Base-by-base conservation (phyloP, 2,888 invertebrate species). In the Agrenia bidenticulata region DNA sequence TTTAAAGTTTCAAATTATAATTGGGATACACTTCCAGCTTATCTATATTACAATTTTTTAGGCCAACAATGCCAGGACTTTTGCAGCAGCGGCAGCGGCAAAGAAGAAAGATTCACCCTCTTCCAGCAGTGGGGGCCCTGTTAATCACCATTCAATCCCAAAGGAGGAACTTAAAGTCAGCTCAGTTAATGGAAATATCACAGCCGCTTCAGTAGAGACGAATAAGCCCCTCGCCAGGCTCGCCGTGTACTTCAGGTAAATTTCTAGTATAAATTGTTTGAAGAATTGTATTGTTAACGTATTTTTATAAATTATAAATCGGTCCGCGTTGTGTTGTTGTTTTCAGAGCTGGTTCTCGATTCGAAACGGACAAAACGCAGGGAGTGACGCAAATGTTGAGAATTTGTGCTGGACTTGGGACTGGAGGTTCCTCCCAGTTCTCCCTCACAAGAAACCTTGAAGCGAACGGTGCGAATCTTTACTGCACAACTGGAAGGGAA, bases 341-440 rank as follows among this genome's bases (percentile, higher is more conserved):
- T 58, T 15, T 53, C 72, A 92, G 92, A 77, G 90, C 89, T 80
- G 97, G 98, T 55, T 86, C 94, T 24, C 88, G 97, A 23, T 89
- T 89, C 81, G 97, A 98, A 81, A 85, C 85, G 1, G 83, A 85
- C 53, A 87, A 89, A 1, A 90, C 88, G 69, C 82, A 86, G 74
- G 98, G 98, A 41, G 83, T 88, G 0, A 82, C 89, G 1, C 96
- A 97, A 80, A 81, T 89, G 57, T 80, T 97, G 27, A 86, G 97
- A 55, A 84, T 88, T 66, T 85, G 88, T 63, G 88, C 92, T 51
- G 90, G 92, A n/a, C 82, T 92, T 61, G 85, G 88, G 50, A 93
- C 92, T 1, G 83, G 84, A 71, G 83, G 85, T 69, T 72, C 76
- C 11, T 83, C 87, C 0, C 83, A 82, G 49, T 94, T 92, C 80